phyloP scores from a whole-genome alignment of 2,113 vertebrate genomes.

The Oncorhynchus kisutch region DNA sequence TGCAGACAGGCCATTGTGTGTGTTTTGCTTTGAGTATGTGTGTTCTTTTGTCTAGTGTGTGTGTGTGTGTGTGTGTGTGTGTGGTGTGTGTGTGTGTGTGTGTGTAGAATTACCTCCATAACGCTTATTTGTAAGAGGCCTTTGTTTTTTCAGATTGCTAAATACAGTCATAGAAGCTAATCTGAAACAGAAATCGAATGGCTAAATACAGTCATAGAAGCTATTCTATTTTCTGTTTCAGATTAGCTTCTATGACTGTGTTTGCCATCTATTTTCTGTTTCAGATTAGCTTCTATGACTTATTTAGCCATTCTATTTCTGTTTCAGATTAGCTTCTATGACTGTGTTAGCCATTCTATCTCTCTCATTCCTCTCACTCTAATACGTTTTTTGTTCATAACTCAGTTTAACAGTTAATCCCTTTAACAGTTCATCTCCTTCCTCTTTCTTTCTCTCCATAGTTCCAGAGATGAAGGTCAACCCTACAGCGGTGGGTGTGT shows the following conservation, averaged over 20 bases:
- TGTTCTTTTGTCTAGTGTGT: not conserved
- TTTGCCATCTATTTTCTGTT: conserved; percentile 1
- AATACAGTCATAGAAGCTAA: too few species aligned
- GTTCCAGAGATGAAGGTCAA: conserved; percentile 63
- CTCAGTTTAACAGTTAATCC: too few species aligned
- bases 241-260: too few species aligned
- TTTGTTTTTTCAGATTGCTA: not conserved
- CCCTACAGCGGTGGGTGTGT: conserved; percentile 56
- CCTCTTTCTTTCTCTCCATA: conserved; percentile 20
- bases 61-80: too few species aligned
- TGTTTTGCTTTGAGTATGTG: not conserved
- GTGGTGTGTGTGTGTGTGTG: too few species aligned
- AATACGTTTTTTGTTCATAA: not conserved
- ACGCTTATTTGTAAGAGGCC: not conserved
- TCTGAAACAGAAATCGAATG: too few species aligned
- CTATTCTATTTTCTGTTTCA: too few species aligned
- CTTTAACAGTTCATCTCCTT: not conserved
- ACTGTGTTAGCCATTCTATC: not conserved
- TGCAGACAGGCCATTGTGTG: conserved; percentile 31
- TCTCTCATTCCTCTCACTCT: conserved; percentile 11
- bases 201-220: too few species aligned
- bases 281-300: not conserved
- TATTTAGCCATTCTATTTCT: not conserved
- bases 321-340: not conserved
- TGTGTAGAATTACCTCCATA: too few species aligned